These are phyloP conservation scores for Trichogramma evanescens DNA, from an alignment of 2,888 invertebrate genomes.

Conservation along the genomic window DNA sequence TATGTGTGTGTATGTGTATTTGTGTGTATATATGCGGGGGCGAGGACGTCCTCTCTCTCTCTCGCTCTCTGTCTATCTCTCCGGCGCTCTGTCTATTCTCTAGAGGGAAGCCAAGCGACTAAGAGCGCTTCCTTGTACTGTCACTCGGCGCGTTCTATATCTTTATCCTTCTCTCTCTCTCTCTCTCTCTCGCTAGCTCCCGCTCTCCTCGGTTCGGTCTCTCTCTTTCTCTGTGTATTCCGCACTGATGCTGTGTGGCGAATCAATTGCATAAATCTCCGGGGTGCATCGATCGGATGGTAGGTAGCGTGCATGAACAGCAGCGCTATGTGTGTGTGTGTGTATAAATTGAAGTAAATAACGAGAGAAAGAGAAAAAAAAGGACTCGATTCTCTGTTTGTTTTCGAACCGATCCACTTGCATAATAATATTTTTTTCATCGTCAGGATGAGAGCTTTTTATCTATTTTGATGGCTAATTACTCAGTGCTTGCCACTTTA, in stretches of 20 bases:
- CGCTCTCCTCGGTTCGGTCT: no score
- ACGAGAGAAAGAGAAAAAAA: no score
- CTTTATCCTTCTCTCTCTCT: slow-evolving; percentile 23
- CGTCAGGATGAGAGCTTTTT: no score
- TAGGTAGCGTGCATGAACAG: no score
- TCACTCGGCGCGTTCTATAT: slow-evolving; percentile 36
- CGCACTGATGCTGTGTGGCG: slow-evolving; percentile 15
- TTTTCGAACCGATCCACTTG: no score
- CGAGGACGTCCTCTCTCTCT: background rate
- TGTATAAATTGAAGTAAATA: slow-evolving; percentile 7
- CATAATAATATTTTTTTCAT: no score
- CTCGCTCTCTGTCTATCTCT: no score
- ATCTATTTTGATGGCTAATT: no score
- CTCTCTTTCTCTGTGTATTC: no score
- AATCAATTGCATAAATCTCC: slow-evolving; percentile 48
- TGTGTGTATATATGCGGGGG: background rate
- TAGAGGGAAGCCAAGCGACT: slow-evolving; percentile 41
- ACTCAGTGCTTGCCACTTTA: no score
- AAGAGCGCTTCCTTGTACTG: slow-evolving; percentile 50
- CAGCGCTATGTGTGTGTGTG: slow-evolving; percentile 6
- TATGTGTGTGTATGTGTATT: no score
- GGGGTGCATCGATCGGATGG: slow-evolving; percentile 30
- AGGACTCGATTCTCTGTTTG: no score
- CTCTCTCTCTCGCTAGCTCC: slow-evolving; percentile 23
- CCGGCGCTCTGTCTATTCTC: slow-evolving; percentile 29